Conservation (phyloP, 2,888 invertebrate genomes). For the Ephialtes manifestator region DNA sequence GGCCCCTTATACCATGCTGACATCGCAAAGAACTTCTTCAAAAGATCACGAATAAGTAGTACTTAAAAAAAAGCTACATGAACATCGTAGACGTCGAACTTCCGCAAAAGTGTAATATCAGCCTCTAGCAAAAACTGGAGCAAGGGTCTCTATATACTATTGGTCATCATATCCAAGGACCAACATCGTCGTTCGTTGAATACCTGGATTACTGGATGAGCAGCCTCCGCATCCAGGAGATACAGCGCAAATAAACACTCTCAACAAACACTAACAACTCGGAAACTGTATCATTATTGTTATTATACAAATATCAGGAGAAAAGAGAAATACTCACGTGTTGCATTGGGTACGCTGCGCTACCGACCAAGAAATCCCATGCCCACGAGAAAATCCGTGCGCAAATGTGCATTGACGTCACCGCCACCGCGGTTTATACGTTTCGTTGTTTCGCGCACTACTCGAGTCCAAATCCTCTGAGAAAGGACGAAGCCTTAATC, state of each 20-base stretch:
- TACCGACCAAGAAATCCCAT: slow-evolving; percentile 81
- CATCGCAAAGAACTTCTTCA: too few species aligned
- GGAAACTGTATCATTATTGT: neutral
- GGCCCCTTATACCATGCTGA: too few species aligned
- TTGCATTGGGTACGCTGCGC: slow-evolving; percentile 79
- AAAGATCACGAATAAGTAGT: too few species aligned
- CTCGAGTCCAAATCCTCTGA: slow-evolving; percentile 5
- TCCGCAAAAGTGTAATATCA: too few species aligned
- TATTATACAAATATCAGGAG: neutral
- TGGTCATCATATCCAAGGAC: neutral
- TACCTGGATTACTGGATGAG: neutral
- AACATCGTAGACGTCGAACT: too few species aligned
- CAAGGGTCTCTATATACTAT: neutral
- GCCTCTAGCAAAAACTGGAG: neutral
- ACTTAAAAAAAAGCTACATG: too few species aligned
- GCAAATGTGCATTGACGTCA: slow-evolving; percentile 82
- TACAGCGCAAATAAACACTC: neutral
- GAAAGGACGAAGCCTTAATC: neutral
- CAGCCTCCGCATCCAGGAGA: neutral
- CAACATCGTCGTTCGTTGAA: neutral
- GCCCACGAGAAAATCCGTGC: slow-evolving; percentile 81
- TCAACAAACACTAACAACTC: neutral
- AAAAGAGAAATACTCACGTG: slow-evolving; percentile 77
- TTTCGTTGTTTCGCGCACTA: neutral
- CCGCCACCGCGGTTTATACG: slow-evolving; percentile 52